These are phyloP conservation scores for Limanda limanda DNA, from an alignment of 2,113 vertebrate species.

Conservation along the genomic window DNA sequence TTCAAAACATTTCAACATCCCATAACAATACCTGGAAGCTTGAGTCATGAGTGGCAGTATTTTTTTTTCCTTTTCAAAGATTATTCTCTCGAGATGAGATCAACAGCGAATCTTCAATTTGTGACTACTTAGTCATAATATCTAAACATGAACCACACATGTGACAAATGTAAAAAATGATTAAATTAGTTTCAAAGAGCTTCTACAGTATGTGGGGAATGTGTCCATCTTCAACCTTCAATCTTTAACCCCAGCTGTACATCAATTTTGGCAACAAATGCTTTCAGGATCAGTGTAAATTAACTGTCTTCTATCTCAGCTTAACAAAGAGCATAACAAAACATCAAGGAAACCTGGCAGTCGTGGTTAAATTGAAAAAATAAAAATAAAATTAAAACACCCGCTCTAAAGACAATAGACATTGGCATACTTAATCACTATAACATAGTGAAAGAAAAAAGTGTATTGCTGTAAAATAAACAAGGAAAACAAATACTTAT, in stretches of 20 bases:
- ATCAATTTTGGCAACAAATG: constrained; percentile 75
- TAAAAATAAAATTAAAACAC: constrained; percentile 35
- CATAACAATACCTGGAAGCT: constrained; percentile 56
- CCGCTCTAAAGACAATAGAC: constrained; percentile 63
- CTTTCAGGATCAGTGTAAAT: constrained; percentile 68
- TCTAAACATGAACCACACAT: constrained; percentile 58
- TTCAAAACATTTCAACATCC: constrained; percentile 47
- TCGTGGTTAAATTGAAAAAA: constrained; percentile 60
- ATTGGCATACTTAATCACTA: constrained; percentile 72
- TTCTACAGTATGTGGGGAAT: constrained; percentile 39
- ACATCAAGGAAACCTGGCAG: constrained; percentile 75
- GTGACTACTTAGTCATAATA: constrained; percentile 48
- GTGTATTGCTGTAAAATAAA: constrained; percentile 74
- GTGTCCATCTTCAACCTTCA: constrained; percentile 26
- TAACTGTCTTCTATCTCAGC: constrained; percentile 54
- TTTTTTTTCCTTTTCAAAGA: constrained; percentile 22
- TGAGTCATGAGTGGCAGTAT: constrained; percentile 66
- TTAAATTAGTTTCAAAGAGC: constrained; percentile 44
- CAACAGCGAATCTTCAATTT: constrained; percentile 42
- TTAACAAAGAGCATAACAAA: constrained; percentile 66
- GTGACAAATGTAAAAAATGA: constrained; percentile 52
- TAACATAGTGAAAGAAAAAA: constrained; percentile 53
- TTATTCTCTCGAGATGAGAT: constrained; percentile 41
- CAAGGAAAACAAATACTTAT: constrained; percentile 48
- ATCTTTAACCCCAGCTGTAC: constrained; percentile 52